Percentiles rank a stretch among this genome's conserved stretches.
Evolutionary conservation across 2,888 invertebrate species (phyloP).

Genomic region (Tortrix viridana): DNA sequence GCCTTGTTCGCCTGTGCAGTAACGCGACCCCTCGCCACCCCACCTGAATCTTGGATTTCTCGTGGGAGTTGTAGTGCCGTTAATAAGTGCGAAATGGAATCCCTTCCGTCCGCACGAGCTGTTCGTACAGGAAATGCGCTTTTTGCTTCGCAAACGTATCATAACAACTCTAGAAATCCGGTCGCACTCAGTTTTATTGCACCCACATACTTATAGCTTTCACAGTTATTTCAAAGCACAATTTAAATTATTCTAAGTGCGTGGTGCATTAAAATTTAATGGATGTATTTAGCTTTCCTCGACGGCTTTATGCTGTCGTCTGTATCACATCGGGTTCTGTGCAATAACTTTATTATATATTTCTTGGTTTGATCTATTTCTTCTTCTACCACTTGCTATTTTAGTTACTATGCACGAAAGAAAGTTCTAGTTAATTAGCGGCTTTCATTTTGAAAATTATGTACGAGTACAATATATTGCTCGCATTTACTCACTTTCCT

Average conservation of each 20-base stretch:
- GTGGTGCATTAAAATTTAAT: constrained; percentile 30
- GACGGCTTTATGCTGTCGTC: constrained; percentile 12
- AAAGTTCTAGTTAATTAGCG: constrained; percentile 54
- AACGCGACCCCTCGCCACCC: constrained; percentile 65
- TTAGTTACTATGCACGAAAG: constrained; percentile 54
- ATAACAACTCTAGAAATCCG: constrained; percentile 46
- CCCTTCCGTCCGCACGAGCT: constrained; percentile 45
- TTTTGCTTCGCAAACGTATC: constrained; percentile 45
- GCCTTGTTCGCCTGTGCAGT: constrained; percentile 48
- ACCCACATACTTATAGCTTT: constrained; percentile 44
- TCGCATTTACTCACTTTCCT: constrained; percentile 41
- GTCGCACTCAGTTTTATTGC: constrained; percentile 43
- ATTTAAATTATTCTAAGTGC: constrained; percentile 41
- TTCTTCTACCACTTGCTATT: constrained; percentile 20
- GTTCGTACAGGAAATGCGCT: constrained; percentile 49
- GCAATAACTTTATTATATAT: constrained; percentile 5
- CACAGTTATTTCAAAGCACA: constrained; percentile 44
- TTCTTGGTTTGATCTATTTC: background rate
- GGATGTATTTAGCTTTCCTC: constrained; percentile 28
- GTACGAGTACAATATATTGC: constrained; percentile 36
- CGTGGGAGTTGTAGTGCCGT: constrained; percentile 68
- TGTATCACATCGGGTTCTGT: constrained; percentile 10
- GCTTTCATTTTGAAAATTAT: constrained; percentile 55
- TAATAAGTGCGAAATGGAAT: constrained; percentile 66
- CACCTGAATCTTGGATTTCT: constrained; percentile 70